Percentiles rank a stretch among this genome's conserved stretches.
Evolutionary conservation across 2,797 vertebrate genomes (phyloP).

Genomic region (Glossophaga mutica): DNA sequence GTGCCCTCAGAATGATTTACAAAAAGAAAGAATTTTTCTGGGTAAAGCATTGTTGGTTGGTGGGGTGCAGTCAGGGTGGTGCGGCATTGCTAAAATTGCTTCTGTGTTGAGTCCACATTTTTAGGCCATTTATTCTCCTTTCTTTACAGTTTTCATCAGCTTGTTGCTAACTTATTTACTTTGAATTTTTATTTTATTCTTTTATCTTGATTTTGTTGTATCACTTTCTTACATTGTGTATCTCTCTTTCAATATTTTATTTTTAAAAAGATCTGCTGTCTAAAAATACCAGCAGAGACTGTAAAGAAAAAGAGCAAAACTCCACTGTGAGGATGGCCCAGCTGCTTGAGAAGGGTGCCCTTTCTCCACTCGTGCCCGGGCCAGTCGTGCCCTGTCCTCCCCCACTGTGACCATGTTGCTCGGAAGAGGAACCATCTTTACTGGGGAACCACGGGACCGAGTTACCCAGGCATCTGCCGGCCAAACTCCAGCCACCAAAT

Average conservation of each 20-base stretch:
- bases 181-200: background rate
- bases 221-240: background rate
- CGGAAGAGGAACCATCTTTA: background rate
- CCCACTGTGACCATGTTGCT: fast-evolving
- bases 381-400: no score
- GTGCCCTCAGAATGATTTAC: background rate
- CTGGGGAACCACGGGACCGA: fast-evolving
- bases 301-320: background rate
- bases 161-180: background rate
- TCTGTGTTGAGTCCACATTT: background rate
- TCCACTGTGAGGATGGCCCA: background rate
- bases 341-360: background rate
- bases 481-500: background rate
- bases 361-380: background rate
- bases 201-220: background rate
- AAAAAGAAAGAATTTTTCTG: background rate
- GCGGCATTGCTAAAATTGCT: background rate
- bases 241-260: background rate
- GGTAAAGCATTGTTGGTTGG: background rate
- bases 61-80: no score
- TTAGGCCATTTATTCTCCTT: background rate
- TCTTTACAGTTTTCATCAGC: background rate
- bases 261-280: background rate
- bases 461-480: fast-evolving
- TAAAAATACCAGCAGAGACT: background rate